Evolutionary conservation across 2,113 vertebrate species (phyloP).

Genomic region (Rhipidura dahli): DNA sequence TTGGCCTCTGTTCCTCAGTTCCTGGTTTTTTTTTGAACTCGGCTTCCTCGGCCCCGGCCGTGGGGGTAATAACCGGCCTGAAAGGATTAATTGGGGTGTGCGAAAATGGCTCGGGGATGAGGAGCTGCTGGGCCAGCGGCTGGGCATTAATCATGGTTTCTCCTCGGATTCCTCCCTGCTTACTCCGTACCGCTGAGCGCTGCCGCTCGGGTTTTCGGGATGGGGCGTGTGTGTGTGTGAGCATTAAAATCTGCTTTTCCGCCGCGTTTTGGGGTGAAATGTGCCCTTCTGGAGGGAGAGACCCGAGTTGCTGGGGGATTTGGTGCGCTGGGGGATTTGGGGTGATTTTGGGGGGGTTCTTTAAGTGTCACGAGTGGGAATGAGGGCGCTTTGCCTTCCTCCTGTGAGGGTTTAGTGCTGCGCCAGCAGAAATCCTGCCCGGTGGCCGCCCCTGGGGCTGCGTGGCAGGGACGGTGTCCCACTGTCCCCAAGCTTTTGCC

Average conservation of each 20-base stretch:
- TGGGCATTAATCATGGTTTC: conserved; percentile 6
- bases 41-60: neutral
- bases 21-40: conserved; percentile 12
- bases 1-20: neutral
- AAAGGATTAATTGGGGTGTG: conserved; percentile 31
- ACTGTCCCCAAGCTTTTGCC: neutral
- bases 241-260: neutral
- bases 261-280: neutral
- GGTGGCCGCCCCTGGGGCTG: neutral
- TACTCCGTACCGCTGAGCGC: neutral
- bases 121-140: neutral
- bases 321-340: neutral
- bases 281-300: neutral
- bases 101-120: neutral
- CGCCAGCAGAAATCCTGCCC: neutral
- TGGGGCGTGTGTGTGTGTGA: no score
- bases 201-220: neutral
- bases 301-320: neutral
- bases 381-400: neutral
- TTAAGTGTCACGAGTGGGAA: fast-evolving
- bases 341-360: neutral
- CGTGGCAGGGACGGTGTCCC: neutral
- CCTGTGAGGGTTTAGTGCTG: neutral
- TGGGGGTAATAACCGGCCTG: neutral
- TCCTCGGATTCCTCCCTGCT: neutral